A percentile compares a stretch with the other conserved stretches of the same genome.
These are phyloP conservation scores for Drosophila setosimentum DNA, from an alignment of 2,888 invertebrate genomes.

Conservation along the genomic window DNA sequence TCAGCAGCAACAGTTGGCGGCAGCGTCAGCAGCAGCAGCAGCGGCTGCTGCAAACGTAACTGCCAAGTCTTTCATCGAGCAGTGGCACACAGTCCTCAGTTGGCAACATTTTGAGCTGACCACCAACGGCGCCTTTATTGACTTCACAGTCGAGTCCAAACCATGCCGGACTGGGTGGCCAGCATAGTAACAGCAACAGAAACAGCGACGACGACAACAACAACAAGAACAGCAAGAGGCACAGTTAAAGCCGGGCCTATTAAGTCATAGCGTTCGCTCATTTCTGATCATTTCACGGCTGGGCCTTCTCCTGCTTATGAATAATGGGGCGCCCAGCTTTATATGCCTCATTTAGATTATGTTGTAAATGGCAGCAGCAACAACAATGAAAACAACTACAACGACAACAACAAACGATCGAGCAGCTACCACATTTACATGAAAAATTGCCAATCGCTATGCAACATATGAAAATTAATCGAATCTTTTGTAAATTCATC, in stretches of 20 bases:
- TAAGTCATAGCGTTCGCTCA: constrained; percentile 82
- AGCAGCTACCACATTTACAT: constrained; percentile 64
- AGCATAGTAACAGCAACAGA: constrained; percentile 32
- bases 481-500: constrained; percentile 64
- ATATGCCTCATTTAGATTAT: constrained; percentile 79
- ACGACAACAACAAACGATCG: constrained; percentile 24
- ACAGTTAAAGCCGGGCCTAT: constrained; percentile 75
- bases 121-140: constrained; percentile 84
- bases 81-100: constrained; percentile 59
- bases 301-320: constrained; percentile 64
- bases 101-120: constrained; percentile 78
- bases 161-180: constrained; percentile 60
- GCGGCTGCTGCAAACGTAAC: constrained; percentile 30
- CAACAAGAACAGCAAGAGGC: constrained; percentile 48
- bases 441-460: constrained; percentile 74
- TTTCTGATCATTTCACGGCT: constrained; percentile 76
- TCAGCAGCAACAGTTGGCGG: constrained; percentile 33
- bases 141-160: constrained; percentile 68
- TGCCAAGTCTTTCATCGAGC: constrained; percentile 54
- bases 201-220: constrained; percentile 37
- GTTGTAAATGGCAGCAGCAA: constrained; percentile 69
- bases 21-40: constrained; percentile 19
- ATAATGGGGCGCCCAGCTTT: constrained; percentile 67
- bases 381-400: constrained; percentile 25
- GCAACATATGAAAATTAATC: constrained; percentile 58